Evolutionary conservation across 2,888 invertebrate genomes (phyloP).

Genomic region (Heliconius cydno): DNA sequence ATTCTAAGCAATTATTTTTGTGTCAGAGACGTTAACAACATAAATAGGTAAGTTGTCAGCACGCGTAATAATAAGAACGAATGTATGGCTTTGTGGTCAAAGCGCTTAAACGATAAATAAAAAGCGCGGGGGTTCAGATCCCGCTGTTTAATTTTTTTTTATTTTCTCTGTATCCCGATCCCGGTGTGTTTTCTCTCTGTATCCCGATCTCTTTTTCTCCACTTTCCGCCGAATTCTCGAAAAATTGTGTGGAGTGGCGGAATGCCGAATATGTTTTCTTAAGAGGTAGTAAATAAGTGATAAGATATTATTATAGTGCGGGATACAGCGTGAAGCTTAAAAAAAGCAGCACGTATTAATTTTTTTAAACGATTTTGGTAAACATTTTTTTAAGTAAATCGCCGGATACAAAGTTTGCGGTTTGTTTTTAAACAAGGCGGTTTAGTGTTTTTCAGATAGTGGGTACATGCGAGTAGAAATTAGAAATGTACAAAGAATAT

Average conservation of each 20-base stretch:
- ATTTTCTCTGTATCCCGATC: too few species aligned
- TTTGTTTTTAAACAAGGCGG: conserved; percentile 44
- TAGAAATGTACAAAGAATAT: not conserved
- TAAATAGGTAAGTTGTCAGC: too few species aligned
- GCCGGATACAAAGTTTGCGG: conserved; percentile 41
- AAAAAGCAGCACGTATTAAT: not conserved
- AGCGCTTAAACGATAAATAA: not conserved
- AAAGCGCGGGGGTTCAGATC: not conserved
- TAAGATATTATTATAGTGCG: not conserved
- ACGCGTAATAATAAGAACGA: not conserved
- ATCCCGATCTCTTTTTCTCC: too few species aligned
- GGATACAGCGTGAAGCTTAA: not conserved
- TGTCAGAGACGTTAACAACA: too few species aligned
- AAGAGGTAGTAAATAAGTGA: too few species aligned
- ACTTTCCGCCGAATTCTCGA: too few species aligned
- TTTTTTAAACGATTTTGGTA: not conserved
- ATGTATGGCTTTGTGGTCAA: not conserved
- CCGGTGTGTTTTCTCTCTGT: too few species aligned
- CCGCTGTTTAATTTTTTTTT: not conserved
- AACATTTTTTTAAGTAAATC: conserved; percentile 17
- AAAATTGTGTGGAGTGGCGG: too few species aligned
- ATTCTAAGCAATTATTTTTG: too few species aligned
- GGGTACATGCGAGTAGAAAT: conserved; percentile 25
- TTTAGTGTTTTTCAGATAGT: conserved; percentile 36
- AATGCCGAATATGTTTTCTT: too few species aligned